phyloP scores from a whole-genome alignment of 2,113 vertebrate species.

The Eira barbara region DNA sequence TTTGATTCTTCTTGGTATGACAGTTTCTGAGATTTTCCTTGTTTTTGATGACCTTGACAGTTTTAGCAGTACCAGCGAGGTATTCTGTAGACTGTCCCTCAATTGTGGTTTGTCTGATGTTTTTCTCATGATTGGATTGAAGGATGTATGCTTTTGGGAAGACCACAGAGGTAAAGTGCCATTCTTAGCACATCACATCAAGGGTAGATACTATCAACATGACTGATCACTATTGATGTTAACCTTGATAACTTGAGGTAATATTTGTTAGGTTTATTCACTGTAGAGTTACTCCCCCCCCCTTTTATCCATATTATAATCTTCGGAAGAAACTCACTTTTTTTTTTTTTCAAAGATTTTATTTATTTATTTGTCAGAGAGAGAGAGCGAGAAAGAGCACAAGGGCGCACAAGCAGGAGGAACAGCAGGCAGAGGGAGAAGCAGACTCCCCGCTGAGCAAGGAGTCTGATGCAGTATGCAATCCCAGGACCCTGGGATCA shows the following conservation, averaged over 20 bases:
- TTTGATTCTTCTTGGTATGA: background rate
- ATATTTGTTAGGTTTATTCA: background rate
- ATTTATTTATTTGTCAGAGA: no score
- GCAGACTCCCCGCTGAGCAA: no score
- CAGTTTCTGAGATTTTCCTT: background rate
- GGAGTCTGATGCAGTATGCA: no score
- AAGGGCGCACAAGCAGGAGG: no score
- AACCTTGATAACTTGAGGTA: background rate
- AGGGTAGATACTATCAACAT: background rate
- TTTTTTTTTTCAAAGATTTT: no score
- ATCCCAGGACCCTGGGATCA: no score
- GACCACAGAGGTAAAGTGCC: background rate
- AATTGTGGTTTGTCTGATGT: background rate
- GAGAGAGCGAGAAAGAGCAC: no score
- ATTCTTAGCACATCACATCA: background rate
- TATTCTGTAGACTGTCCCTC: background rate
- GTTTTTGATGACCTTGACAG: background rate
- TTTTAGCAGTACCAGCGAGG: background rate
- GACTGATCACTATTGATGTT: background rate
- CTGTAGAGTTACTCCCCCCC: background rate
- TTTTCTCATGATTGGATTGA: background rate
- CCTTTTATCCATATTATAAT: background rate
- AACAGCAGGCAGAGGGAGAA: no score
- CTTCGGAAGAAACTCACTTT: background rate
- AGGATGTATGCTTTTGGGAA: background rate